Conservation (phyloP, 2,797 vertebrate genomes). For the Poecilia picta region DNA sequence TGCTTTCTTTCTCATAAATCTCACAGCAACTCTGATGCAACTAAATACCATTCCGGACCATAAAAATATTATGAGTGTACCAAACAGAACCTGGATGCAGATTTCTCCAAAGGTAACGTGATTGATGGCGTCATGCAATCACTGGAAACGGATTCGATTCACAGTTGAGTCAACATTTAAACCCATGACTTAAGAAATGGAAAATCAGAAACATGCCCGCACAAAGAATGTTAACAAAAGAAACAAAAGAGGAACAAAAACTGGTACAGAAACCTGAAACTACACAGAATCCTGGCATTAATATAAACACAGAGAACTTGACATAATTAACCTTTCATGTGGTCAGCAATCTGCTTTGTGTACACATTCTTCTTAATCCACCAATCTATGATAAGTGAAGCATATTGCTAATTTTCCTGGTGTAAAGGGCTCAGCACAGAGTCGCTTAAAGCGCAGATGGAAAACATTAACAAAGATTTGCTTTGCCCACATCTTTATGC, state of each 20-base stretch:
- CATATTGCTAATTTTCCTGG: background rate
- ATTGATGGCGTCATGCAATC: background rate
- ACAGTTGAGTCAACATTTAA: background rate
- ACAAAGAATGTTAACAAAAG: background rate
- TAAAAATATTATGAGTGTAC: constrained; percentile 29
- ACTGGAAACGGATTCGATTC: background rate
- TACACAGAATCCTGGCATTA: background rate
- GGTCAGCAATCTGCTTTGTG: background rate
- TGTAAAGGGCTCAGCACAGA: background rate
- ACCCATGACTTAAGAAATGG: background rate
- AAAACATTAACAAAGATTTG: background rate
- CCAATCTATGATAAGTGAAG: background rate
- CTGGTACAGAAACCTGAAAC: background rate
- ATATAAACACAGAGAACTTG: background rate
- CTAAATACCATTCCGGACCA: constrained; percentile 65
- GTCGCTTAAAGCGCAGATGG: background rate
- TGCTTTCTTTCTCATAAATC: constrained; percentile 80
- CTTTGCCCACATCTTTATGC: background rate
- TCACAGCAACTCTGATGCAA: constrained; percentile 80
- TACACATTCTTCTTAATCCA: background rate
- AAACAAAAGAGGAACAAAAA: background rate
- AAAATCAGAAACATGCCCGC: constrained; percentile 3
- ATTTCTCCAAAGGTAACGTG: constrained; percentile 9
- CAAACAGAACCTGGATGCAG: background rate
- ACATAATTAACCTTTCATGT: background rate